A percentile compares a stretch with the other conserved stretches of the same genome.
Conservation (phyloP, 2,113 vertebrate species). For the Condylura cristata region DNA sequence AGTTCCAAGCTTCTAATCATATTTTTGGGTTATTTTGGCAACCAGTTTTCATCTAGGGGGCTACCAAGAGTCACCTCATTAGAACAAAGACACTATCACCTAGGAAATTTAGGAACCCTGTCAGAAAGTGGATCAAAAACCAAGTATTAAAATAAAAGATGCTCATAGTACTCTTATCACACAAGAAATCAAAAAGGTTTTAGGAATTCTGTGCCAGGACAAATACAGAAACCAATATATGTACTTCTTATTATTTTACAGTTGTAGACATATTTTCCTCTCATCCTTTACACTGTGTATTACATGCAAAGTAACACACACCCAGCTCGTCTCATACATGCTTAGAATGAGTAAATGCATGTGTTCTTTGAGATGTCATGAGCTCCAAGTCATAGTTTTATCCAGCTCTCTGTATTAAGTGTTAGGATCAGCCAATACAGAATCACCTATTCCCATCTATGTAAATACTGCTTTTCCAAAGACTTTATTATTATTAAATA, state of each 20-base stretch:
- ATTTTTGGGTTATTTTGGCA: background rate
- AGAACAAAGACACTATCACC: background rate
- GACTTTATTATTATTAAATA: background rate
- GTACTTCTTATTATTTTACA: background rate
- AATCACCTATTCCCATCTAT: background rate
- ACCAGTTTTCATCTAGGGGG: background rate
- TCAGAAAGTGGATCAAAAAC: background rate
- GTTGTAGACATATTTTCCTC: background rate
- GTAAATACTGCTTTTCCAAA: constrained; percentile 7
- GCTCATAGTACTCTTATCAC: background rate
- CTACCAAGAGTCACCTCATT: background rate
- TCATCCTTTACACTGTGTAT: background rate
- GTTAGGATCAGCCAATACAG: background rate
- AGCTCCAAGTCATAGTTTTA: background rate
- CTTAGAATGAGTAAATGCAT: background rate
- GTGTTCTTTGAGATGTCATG: background rate
- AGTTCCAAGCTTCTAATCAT: background rate
- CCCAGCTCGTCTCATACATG: background rate
- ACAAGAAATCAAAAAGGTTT: background rate
- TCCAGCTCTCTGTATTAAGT: background rate
- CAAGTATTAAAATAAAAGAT: background rate
- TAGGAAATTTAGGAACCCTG: background rate
- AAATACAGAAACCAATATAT: background rate
- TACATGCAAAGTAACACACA: background rate
- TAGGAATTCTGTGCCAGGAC: background rate